Evolutionary conservation across 2,113 vertebrate genomes (phyloP), one percentile per base, ranked within the genome.

Genomic region (Melanerpes aurifrons): DNA sequence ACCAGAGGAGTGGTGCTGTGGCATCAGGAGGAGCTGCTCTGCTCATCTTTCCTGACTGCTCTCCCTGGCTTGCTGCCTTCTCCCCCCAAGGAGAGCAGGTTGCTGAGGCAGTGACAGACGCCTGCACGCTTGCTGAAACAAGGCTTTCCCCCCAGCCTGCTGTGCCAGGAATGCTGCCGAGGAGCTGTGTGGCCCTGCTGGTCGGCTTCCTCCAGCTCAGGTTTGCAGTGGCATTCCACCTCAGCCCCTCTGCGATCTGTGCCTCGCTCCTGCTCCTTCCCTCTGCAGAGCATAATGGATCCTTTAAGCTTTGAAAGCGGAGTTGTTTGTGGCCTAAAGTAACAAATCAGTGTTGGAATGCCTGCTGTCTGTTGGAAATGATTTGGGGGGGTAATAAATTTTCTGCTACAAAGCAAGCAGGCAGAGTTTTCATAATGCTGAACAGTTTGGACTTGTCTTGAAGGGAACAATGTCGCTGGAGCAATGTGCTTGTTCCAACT

Each of bases 371-470:
- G 97, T 97, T 96, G 96, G 97, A 98, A 97, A 98, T 98, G 97
- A 98, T 98, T 98, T 97, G 37, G 37, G 94, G 86, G 90, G 98
- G 97, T 97, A 97, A 98, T 98, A 99, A 98, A 99, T 98, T 98
- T 98, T 96, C 97, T 35, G 95, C 87, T 96, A 97, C 97, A 97
- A 98, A 98, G 98, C 98, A 97, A 97, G 96, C 13, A 97, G 95
- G 96, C 95, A 91, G 96, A 92, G 96, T 97, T 97, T 98, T 98
- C 97, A 97, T 98, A 97, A 97, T 59, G 97, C 96, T 96, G 98
- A 99, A 97, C 87, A 89, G 98, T 99, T 98, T 96, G 92, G 98
- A 98, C 98, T 98, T 99, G 99, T 98, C 98, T 98, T 31, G 91
- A 93, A 97, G 97, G 97, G 97, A 98, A 98, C 97, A 97, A 89